Evolutionary conservation across 2,797 vertebrate genomes (phyloP), one percentile per base, ranked within the genome.

Genomic region (Apogon talboti): DNA sequence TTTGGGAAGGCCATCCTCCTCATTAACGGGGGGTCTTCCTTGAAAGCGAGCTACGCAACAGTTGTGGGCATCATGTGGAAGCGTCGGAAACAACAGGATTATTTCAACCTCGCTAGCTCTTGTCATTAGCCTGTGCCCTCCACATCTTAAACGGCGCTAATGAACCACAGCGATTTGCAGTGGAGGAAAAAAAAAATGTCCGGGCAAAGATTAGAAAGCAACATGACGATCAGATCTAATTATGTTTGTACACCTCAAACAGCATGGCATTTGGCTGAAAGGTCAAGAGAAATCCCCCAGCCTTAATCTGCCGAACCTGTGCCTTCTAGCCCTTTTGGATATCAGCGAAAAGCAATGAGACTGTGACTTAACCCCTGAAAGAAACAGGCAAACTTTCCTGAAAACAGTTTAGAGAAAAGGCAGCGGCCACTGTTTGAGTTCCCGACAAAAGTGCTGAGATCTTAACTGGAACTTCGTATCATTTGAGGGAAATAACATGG

Each of bases 261-360:
- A 58, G 70, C 50, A 47, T 91, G 92, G 73, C 90, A 91, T 93
- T 94, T 90, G 82, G 82, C 72, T 47, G 48, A 92, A 94, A 94
- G 93, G 92, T 94, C 92, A 91, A 90, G 90, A 91, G 89, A 92
- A 93, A 84, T 90, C 83, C 88, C 76, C 76, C 61, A 49, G 77
- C 76, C 87, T 81, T 90, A 80, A 91, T 91, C 83, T 70, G 62
- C 55, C 43, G 81, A 92, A 91, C 87, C 86, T 89, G 87, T 75
- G 81, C 47, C 84, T 86, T 45, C 51, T 59, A 64, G 77, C 57
- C 79, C 71, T 72, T 63, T 55, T 18, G 49, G 62, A 60, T 49
- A 60, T 62, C 21, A 16, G 45, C 63, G 51, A 65, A 73, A 48
- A 43, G 73, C 63, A 56, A 57, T 40, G 21, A 73, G 57, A 51